Evolutionary conservation across 2,888 invertebrate genomes (phyloP).

Genomic region (Blastobasis lacticolella): DNA sequence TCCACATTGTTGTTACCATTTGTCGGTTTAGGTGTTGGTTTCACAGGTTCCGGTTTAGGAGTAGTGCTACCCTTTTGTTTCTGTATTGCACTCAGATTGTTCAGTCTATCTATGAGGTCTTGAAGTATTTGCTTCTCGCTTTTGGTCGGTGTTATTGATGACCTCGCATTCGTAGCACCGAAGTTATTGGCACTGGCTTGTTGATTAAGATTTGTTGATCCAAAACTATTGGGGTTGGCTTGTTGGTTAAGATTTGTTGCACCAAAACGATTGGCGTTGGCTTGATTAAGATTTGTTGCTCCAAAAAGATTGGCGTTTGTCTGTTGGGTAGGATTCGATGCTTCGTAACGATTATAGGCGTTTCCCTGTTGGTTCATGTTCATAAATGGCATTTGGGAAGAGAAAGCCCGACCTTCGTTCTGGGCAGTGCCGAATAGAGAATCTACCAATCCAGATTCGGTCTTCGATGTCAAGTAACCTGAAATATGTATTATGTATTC

Average conservation of each 20-base stretch:
- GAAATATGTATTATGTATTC: background rate
- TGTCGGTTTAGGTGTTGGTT: background rate
- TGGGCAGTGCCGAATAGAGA: background rate
- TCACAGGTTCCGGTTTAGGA: background rate
- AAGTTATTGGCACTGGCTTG: no score
- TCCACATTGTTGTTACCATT: background rate
- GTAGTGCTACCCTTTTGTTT: constrained; percentile 8
- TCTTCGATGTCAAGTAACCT: background rate
- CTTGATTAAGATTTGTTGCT: no score
- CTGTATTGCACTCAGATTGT: constrained; percentile 26
- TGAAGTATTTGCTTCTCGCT: constrained; percentile 7
- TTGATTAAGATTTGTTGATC: no score
- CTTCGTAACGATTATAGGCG: no score
- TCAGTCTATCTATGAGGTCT: constrained; percentile 20
- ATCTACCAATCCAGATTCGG: background rate
- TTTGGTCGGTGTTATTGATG: background rate
- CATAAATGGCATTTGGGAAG: background rate
- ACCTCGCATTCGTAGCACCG: no score
- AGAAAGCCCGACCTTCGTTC: background rate
- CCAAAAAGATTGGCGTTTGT: no score
- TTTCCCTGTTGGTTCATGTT: no score
- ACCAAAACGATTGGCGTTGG: no score
- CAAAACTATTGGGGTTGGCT: no score
- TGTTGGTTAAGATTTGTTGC: no score
- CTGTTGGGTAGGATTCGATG: no score